phyloP scores from a whole-genome alignment of 2,797 vertebrate genomes.

The Danio albolineatus region DNA sequence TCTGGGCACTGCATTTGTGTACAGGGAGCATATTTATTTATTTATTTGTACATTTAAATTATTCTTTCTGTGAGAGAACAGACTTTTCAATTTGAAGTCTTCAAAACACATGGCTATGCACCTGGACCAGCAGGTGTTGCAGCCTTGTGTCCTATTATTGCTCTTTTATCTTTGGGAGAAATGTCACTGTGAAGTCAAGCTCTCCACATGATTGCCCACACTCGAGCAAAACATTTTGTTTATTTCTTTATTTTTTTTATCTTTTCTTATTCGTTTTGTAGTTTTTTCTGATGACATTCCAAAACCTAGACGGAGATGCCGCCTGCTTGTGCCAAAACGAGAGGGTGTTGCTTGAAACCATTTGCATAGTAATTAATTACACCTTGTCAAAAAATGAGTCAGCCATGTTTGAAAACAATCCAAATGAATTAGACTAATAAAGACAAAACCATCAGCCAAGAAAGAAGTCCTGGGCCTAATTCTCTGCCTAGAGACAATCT shows the following conservation, averaged over 20 bases:
- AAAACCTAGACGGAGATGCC: slow-evolving; percentile 50
- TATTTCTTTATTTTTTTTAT: background rate
- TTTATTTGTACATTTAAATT: slow-evolving; percentile 60
- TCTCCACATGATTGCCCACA: slow-evolving; percentile 46
- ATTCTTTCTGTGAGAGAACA: slow-evolving; percentile 4
- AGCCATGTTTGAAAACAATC: slow-evolving; percentile 73
- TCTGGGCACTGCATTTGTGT: background rate
- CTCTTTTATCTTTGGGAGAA: slow-evolving; percentile 64
- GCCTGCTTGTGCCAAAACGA: slow-evolving; percentile 65
- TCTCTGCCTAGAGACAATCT: slow-evolving; percentile 46
- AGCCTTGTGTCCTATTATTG: slow-evolving; percentile 56
- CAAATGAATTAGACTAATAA: slow-evolving; percentile 71
- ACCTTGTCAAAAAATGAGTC: slow-evolving; percentile 74
- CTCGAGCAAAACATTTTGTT: slow-evolving; percentile 31
- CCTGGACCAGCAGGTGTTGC: slow-evolving; percentile 56
- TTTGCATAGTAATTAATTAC: slow-evolving; percentile 74
- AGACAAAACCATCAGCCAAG: slow-evolving; percentile 68
- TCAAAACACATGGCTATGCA: slow-evolving; percentile 46
- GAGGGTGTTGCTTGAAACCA: slow-evolving; percentile 65
- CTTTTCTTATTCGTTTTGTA: background rate
- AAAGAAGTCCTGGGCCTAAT: slow-evolving; percentile 53
- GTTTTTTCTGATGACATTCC: slow-evolving; percentile 54
- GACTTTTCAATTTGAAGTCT: slow-evolving; percentile 33
- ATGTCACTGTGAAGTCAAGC: slow-evolving; percentile 52
- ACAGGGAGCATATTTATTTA: slow-evolving; percentile 16